phyloP scores from a whole-genome alignment of 2,888 invertebrate species.

The Drosophila buzzatii region DNA sequence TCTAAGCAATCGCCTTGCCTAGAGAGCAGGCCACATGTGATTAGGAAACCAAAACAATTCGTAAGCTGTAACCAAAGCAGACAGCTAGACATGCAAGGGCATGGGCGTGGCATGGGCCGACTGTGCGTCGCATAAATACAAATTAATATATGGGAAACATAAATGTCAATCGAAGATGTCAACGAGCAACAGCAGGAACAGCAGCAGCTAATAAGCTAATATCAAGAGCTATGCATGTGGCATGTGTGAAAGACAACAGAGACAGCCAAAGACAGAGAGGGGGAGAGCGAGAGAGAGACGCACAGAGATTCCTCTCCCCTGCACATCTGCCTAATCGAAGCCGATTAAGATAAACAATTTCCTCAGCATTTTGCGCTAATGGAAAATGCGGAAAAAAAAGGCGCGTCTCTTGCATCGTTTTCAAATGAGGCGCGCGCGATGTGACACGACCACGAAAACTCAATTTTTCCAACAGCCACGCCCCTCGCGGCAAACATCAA shows the following conservation, averaged over 20 bases:
- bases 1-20: background rate
- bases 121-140: slow-evolving; percentile 50
- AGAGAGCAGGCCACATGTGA: background rate
- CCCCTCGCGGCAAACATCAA: background rate
- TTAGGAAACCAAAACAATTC: slow-evolving; percentile 27
- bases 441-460: slow-evolving; percentile 70
- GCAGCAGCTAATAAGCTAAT: slow-evolving; percentile 52
- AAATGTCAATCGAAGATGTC: slow-evolving; percentile 52
- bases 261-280: slow-evolving; percentile 11
- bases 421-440: slow-evolving; percentile 69
- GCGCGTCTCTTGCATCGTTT: slow-evolving; percentile 14
- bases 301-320: no score
- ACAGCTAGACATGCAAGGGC: slow-evolving; percentile 6
- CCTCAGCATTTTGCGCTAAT: slow-evolving; percentile 62
- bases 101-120: slow-evolving; percentile 3
- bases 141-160: slow-evolving; percentile 57
- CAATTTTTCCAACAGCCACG: slow-evolving; percentile 34
- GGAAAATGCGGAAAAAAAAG: slow-evolving; percentile 41
- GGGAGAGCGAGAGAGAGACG: background rate
- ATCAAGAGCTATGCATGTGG: slow-evolving; percentile 20
- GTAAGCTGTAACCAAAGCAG: slow-evolving; percentile 14
- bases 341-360: slow-evolving; percentile 76
- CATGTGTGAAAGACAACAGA: slow-evolving; percentile 5
- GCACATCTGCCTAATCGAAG: slow-evolving; percentile 39
- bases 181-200: slow-evolving; percentile 14